Base-by-base conservation (phyloP, 23 tunicate species). In the Aplidium turbinatum region DNA sequence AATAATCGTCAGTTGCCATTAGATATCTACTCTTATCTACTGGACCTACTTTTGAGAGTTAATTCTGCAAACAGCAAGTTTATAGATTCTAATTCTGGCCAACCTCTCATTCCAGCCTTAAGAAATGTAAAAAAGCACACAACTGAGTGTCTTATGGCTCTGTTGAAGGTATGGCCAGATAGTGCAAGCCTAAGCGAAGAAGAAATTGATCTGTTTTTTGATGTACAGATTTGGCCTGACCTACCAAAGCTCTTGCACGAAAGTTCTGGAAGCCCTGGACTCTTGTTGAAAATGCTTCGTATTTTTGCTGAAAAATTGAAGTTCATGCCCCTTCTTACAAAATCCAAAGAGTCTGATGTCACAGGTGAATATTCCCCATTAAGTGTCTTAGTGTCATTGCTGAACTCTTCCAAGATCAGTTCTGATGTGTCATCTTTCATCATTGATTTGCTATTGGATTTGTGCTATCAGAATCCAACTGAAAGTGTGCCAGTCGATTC, bases 211-310 rank as follows among this genome's bases (percentile, higher is more conserved):
- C 55, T 40, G 1, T 56, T 91, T 30, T 84, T 84, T 57, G 5
- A 35, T 26, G 61, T 68, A n/a, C 65, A 69, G 13, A 58, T 91
- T 25, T 51, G 68, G 58, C 82, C 86, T 26, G 79, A 79, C 63
- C 39, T 84, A 7, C 68, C 74, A 18, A 91, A 85, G 36, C 78
- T 84, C 24, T 21, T 78, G 22, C 55, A 91, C 58, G 97, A 91
- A 63, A 66, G 78, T 67, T 70, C 77, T 7, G 81, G 83, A 26
- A 70, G 58, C 0, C 86, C 97, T 13, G 75, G 76, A 0, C 35
- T 74, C 13, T 35, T 80, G 1, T 39, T 91, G 50, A 79, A 91
- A 42, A 35, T 91, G 34, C 54, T 84, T 30, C 26, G 60, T 33
- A 25, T 47, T 13, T 72, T 91, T 50, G 39, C 97, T 16, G 33